Evolutionary conservation across 2,888 invertebrate genomes (phyloP).

Genomic region (Ectemnius continuus): DNA sequence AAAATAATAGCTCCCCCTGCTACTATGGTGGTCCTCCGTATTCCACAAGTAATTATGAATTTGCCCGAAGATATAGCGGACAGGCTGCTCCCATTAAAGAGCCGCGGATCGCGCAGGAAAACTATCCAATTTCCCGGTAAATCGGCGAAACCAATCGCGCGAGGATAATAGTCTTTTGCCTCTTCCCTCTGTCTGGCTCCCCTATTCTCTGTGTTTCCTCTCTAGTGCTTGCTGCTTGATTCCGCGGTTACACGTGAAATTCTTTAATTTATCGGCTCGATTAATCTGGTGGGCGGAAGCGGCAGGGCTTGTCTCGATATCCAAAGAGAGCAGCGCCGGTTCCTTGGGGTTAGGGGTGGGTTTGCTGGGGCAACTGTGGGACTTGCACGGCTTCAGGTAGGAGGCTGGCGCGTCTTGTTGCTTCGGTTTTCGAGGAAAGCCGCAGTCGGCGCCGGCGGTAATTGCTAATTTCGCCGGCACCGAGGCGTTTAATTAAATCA

Average conservation of each 20-base stretch:
- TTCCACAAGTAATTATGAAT: slow-evolving; percentile 46
- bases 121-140: slow-evolving; percentile 13
- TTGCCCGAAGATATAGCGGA: slow-evolving; percentile 20
- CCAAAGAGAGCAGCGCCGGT: neutral
- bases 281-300: slow-evolving; percentile 2
- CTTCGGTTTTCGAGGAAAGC: slow-evolving; percentile 24
- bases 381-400: too few species aligned
- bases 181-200: neutral
- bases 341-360: too few species aligned
- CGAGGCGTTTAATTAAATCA: slow-evolving; percentile 67
- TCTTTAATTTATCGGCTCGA: neutral
- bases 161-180: neutral
- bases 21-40: neutral
- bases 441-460: slow-evolving; percentile 53
- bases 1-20: slow-evolving; percentile 37
- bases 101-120: neutral
- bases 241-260: neutral
- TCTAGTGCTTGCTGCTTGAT: neutral
- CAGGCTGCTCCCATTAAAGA: slow-evolving; percentile 4
- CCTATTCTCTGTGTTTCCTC: too few species aligned
- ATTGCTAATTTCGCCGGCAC: slow-evolving; percentile 63
- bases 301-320: neutral
- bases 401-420: neutral
- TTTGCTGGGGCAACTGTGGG: too few species aligned
- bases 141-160: slow-evolving; percentile 4